Evolutionary conservation across 2,888 invertebrate genomes (phyloP).

Genomic region (Pycnomerus fuliginosus): DNA sequence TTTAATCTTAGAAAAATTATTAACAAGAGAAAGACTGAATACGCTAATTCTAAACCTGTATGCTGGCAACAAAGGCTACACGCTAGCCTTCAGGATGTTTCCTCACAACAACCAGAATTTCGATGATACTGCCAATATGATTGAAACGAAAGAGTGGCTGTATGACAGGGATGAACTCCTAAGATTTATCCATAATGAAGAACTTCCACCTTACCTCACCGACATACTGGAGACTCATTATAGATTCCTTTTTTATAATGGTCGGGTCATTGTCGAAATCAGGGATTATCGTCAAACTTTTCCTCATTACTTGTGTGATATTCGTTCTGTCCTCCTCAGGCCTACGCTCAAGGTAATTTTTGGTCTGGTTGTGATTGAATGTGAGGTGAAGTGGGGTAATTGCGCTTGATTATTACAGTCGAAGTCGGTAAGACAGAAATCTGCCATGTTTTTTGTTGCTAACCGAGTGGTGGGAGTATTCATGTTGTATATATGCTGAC

Average conservation of each 20-base stretch:
- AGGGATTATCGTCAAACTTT: constrained; percentile 84
- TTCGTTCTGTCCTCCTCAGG: constrained; percentile 82
- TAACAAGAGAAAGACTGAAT: constrained; percentile 82
- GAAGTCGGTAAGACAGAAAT: no score
- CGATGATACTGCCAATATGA: constrained; percentile 63
- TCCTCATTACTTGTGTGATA: constrained; percentile 75
- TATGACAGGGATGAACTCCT: constrained; percentile 88
- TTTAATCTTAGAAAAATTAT: constrained; percentile 79
- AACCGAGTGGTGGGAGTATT: no score
- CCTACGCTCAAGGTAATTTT: constrained; percentile 77
- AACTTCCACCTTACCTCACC: constrained; percentile 82
- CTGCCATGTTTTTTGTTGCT: constrained; percentile 6
- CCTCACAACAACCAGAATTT: constrained; percentile 45
- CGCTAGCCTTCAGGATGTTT: constrained; percentile 51
- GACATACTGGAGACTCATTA: constrained; percentile 82
- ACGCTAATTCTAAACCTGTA: constrained; percentile 89
- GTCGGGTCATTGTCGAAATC: constrained; percentile 89
- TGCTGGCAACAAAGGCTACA: constrained; percentile 90
- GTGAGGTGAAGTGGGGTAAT: no score
- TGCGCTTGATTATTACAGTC: no score
- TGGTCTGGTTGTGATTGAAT: no score
- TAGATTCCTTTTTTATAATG: constrained; percentile 85
- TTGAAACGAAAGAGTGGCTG: constrained; percentile 79
- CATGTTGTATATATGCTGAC: no score
- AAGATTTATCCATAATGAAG: constrained; percentile 86